phyloP scores from a whole-genome alignment of 2,113 vertebrate species.

The Anser cygnoides region DNA sequence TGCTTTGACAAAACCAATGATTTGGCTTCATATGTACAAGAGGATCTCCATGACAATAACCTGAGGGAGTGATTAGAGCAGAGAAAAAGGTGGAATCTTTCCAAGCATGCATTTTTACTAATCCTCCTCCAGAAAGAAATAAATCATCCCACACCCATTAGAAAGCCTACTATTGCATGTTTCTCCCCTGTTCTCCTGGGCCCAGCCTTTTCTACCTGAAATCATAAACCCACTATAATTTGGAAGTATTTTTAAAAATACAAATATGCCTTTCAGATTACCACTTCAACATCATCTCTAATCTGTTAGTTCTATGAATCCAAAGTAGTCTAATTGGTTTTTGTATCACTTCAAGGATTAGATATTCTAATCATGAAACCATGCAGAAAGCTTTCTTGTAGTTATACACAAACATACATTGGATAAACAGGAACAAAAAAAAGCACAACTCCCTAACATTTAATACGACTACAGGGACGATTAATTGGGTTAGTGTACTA shows the following conservation, averaged over 20 bases:
- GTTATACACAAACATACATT: background rate
- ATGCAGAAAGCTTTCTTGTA: background rate
- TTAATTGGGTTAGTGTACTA: conserved; percentile 4
- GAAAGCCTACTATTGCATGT: background rate
- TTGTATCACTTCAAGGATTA: background rate
- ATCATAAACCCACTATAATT: background rate
- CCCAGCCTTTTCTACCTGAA: background rate
- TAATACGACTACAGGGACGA: conserved; percentile 18
- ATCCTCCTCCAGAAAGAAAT: conserved; percentile 43
- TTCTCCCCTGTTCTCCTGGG: background rate
- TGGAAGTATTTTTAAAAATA: background rate
- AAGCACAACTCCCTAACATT: conserved; percentile 3
- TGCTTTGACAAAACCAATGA: background rate
- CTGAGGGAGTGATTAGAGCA: conserved; percentile 40
- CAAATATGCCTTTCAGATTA: background rate
- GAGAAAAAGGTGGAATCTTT: conserved; percentile 36
- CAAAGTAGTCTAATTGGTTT: background rate
- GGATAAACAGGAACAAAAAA: conserved; percentile 22
- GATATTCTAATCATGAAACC: background rate
- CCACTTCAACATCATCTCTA: background rate
- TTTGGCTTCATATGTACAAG: background rate
- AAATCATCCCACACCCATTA: conserved; percentile 18
- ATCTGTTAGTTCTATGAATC: background rate
- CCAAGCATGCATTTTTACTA: conserved; percentile 24
- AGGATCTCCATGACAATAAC: conserved; percentile 62